Evolutionary conservation across 2,888 invertebrate species (phyloP), one percentile per base, ranked within the genome.

Genomic region (Clivina fossor): DNA sequence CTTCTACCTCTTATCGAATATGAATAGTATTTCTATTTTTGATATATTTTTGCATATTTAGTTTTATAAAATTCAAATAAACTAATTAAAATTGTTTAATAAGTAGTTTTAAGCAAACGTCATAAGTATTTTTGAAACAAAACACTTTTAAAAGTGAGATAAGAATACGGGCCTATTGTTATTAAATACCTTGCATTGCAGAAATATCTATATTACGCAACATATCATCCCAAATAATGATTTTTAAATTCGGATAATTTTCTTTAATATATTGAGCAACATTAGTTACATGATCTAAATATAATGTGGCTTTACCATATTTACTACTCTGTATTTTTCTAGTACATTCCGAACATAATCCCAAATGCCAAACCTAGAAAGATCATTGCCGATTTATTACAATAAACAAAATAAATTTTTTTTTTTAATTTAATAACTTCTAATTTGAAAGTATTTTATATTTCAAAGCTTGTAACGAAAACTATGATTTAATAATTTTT

Each of bases 171-270:
- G 13, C 16, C 9, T 50, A 18, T 16, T 9, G 47, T 44, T 41
- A 13, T 26, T 58, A 48, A 20, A 11, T 71, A 85, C 86, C 80
- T 70, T 77, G 77, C 60, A 86, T 73, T 60, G 78, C 71, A 51
- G 78, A 75, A 43, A 74, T 65, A 57, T 76, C 76, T 40, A 83
- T 79, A 9, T 78, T 73, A 62, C 92, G 76, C 54, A 92, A 73
- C 91, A 93, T 92, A 67, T 93, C 93, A 67, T 93, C 92, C 92
- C 93, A 93, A 73, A 92, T 85, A 8, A 93, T 83, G 3, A 86
- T 75, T 58, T 75, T 80, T 22, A 86, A 68, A 49, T 76, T 71
- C 0, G 86, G 87, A 65, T 85, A 80, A 28, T 76, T 78, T 50
- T 78, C 79, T 65, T 80, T 81, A 13, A 86, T 70, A 60, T 76